Base-by-base conservation (phyloP, 2,797 vertebrate species). In the Sternarchorhynchus goeldii region DNA sequence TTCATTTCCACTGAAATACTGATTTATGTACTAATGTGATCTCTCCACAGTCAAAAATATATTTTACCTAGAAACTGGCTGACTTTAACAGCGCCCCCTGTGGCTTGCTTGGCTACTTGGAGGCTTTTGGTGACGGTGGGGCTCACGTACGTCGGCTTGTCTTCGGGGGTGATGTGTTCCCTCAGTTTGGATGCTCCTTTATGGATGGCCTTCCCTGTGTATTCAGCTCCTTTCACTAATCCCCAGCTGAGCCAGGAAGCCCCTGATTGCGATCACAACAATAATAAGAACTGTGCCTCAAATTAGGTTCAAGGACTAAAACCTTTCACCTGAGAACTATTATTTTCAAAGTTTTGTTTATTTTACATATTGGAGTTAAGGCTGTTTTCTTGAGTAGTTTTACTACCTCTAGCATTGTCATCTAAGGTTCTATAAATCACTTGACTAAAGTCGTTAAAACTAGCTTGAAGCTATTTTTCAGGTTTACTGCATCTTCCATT, bases 181-280 rank as follows among this genome's bases (percentile, higher is more conserved):
- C 97, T 86, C 72, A 99, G 93, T 88, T 98, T 99, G 34, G 96
- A 94, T 0, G 98, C 98, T 32, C 98, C 98, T 90, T 94, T 96
- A 81, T 99, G 95, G 85, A 99, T 98, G 79, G 95, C 98, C 88
- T 94, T 98, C 53, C 96, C 96, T 0, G 98, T 99, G 85, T 93
- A 95, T 84, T 99, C 96, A 0, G 97, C 98, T 73, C 97, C 98
- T 91, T 99, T 99, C 67, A 96, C 92, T 74, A 99, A 91, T 56
- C 98, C 96, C 96, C 96, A 98, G 88, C 96, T 99, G 75, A 99
- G 89, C 97, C 98, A 99, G 57, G 96, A 97, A 2, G 98, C 97
- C 85, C 98, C 98, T 99, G 88, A 17, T 25, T 25, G 57, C 1
- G 59, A 14, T 20, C 17, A 31, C 1, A 60, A 18, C n/a, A 60